A percentile compares a stretch with the other conserved stretches of the same genome.
phyloP scores from a whole-genome alignment of 2,888 invertebrate species.

The Poecilus cupreus region DNA sequence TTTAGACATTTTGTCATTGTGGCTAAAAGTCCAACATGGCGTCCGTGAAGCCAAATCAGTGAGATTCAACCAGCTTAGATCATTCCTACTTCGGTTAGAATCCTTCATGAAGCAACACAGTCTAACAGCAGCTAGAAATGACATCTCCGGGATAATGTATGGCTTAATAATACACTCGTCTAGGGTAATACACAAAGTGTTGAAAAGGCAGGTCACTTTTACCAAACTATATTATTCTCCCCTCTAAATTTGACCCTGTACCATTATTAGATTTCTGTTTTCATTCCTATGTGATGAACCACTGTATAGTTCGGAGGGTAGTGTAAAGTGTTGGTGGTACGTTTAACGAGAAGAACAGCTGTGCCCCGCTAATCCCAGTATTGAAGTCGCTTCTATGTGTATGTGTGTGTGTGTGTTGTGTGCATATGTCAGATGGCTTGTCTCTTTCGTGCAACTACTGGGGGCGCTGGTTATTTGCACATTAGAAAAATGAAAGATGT shows the following conservation, averaged over 20 bases:
- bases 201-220: constrained; percentile 74
- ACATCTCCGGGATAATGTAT: constrained; percentile 71
- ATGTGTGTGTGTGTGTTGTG: constrained; percentile 73
- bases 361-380: constrained; percentile 69
- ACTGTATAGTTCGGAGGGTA: background rate
- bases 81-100: constrained; percentile 62
- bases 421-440: constrained; percentile 70
- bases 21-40: constrained; percentile 69
- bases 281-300: constrained; percentile 9
- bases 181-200: constrained; percentile 65
- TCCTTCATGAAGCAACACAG: constrained; percentile 64
- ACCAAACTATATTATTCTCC: constrained; percentile 73
- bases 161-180: constrained; percentile 71
- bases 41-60: constrained; percentile 67
- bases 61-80: constrained; percentile 63
- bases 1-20: constrained; percentile 70
- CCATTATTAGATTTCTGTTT: constrained; percentile 66
- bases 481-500: background rate
- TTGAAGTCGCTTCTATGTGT: constrained; percentile 67
- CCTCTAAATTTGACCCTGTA: constrained; percentile 68
- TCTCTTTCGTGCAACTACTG: background rate
- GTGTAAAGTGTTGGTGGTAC: constrained; percentile 67
- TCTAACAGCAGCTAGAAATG: constrained; percentile 68
- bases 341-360: constrained; percentile 70
- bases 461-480: no score